phyloP scores from a whole-genome alignment of 2,888 invertebrate species.

The Drosophila acutilabella region DNA sequence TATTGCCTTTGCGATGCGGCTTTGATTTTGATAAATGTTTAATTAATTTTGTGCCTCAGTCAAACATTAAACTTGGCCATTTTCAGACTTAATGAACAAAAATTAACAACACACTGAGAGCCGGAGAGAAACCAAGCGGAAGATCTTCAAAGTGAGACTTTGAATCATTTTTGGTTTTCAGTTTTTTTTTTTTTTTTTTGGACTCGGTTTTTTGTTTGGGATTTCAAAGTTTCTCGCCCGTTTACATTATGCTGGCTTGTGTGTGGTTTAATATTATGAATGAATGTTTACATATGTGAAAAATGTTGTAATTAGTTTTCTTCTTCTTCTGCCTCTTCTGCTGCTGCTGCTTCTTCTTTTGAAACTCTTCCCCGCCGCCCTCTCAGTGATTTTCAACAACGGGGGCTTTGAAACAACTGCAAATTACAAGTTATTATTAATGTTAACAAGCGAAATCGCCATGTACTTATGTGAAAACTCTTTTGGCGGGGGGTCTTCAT shows the following conservation, averaged over 20 bases:
- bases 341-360: not conserved
- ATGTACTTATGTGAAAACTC: conserved; percentile 70
- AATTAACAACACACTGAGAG: conserved; percentile 77
- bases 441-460: conserved; percentile 82
- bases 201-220: conserved; percentile 29
- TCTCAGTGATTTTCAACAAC: conserved; percentile 76
- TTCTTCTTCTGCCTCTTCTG: conserved; percentile 20
- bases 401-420: conserved; percentile 70
- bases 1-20: conserved; percentile 55
- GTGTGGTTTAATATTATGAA: conserved; percentile 74
- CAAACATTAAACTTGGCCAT: conserved; percentile 75
- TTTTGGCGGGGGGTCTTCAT: conserved; percentile 73
- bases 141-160: conserved; percentile 78
- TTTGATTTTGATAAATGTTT: conserved; percentile 82
- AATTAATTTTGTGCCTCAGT: conserved; percentile 77
- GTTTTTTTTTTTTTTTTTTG: conserved; percentile 16
- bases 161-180: conserved; percentile 41
- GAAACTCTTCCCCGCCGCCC: conserved; percentile 22
- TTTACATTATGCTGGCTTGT: conserved; percentile 71
- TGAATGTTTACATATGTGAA: conserved; percentile 82
- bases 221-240: conserved; percentile 64
- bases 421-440: conserved; percentile 82
- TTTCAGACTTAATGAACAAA: conserved; percentile 81
- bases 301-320: conserved; percentile 81
- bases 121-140: conserved; percentile 68